Percentiles rank a stretch among this genome's conserved stretches.
These are phyloP conservation scores for Drosophila willistoni DNA, from an alignment of 1,140 invertebrate genomes.

Conservation along the genomic window DNA sequence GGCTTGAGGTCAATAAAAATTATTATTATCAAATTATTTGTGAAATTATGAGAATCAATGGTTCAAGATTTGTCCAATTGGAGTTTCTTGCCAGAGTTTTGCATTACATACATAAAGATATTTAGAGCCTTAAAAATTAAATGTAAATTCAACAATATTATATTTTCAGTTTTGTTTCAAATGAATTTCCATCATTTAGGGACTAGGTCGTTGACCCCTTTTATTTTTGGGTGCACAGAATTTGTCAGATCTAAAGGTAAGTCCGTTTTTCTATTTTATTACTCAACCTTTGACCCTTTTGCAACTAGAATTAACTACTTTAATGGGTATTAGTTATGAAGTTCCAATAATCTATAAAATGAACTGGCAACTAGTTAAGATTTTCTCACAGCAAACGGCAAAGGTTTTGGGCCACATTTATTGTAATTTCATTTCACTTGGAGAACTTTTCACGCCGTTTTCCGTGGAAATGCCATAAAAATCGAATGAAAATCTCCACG, in stretches of 20 bases:
- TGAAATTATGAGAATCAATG: no score
- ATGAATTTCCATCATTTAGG: no score
- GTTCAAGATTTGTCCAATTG: no score
- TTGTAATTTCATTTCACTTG: slow-evolving; percentile 46
- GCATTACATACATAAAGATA: no score
- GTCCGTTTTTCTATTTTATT: not conserved
- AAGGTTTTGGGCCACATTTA: slow-evolving; percentile 31
- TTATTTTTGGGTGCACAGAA: not conserved
- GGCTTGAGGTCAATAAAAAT: no score
- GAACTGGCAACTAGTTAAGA: slow-evolving; percentile 3
- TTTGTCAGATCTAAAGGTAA: not conserved
- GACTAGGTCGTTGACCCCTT: not conserved
- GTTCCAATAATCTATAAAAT: slow-evolving; percentile 5
- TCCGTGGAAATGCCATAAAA: slow-evolving; percentile 71
- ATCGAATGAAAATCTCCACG: slow-evolving; percentile 63
- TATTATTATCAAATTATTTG: no score
- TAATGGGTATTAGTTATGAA: not conserved
- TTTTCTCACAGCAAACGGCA: slow-evolving; percentile 29
- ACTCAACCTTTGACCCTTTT: not conserved
- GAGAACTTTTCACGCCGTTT: slow-evolving; percentile 73
- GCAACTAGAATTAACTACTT: not conserved
- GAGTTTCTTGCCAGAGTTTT: no score
- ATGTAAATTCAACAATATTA: no score
- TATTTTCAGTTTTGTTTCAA: no score
- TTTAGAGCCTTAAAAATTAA: no score